phyloP scores from a whole-genome alignment of 1,140 invertebrate genomes.

The Polypedilum vanderplanki region DNA sequence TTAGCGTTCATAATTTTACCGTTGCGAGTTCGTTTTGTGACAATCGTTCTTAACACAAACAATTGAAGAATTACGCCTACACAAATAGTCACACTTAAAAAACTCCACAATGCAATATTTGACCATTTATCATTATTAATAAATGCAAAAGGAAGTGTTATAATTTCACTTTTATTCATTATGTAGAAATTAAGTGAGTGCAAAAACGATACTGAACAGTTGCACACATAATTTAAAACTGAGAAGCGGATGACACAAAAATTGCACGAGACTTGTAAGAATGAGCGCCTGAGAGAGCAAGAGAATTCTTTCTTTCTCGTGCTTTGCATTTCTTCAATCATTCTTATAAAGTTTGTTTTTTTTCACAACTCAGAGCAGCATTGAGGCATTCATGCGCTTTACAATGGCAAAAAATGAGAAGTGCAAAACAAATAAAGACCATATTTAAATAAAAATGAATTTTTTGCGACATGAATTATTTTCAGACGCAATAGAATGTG shows the following conservation, averaged over 20 bases:
- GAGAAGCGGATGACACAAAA: constrained; percentile 6
- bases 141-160: not conserved
- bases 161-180: constrained; percentile 14
- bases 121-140: not conserved
- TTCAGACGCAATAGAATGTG: not conserved
- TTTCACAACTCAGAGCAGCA: not conserved
- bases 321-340: constrained; percentile 13
- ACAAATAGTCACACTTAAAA: not conserved
- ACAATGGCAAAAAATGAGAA: no score
- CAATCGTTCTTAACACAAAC: not conserved
- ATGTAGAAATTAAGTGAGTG: constrained; percentile 3
- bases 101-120: not conserved
- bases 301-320: not conserved
- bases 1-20: not conserved
- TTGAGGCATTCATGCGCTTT: not conserved
- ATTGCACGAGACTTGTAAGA: not conserved
- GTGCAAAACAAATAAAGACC: no score
- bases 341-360: not conserved
- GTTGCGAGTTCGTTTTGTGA: not conserved
- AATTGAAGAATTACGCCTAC: not conserved
- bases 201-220: not conserved
- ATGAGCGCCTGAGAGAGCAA: not conserved
- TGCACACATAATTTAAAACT: not conserved
- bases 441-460: not conserved
- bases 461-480: not conserved